Evolutionary conservation across 2,888 invertebrate species (phyloP), one percentile per base, ranked within the genome.

Genomic region (Zaprionus obscuricornis): DNA sequence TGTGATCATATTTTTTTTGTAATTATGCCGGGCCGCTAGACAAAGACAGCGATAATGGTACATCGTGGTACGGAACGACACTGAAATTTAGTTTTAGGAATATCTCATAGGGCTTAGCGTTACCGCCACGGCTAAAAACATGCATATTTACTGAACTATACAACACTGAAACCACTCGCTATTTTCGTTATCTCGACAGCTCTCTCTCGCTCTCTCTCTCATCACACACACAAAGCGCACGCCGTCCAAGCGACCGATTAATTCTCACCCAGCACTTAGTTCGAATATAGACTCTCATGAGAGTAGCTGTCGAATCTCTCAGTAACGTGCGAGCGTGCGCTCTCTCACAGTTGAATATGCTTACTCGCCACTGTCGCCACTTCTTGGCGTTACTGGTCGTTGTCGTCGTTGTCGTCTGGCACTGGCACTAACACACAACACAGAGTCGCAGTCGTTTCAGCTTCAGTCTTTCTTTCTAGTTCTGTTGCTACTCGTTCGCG

Each of bases 401-500:
- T 36, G 57, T 66, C 29, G 36, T 17, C 26, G 47, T 37, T 36
- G 59, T 67, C 42, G 50, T 57, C 42, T 68, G 16, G 17, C 22
- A 45, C 70, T 59, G 67, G 45, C 55, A 62, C 75, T 71, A 71
- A 71, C 55, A 67, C 54, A 73, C 70, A 70, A 71, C 64, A 72
- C 68, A 62, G 56, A 72, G 74, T 39, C 64, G 27, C 74, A 72
- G 74, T 73, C 77, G 66, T 72, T 76, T 78, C 71, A 79, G 77
- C 70, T 86, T 85, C 74, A 79, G 84, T 85, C 86, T 85, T 81
- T 83, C 85, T 87, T 86, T 84, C 79, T 86, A 86, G 87, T 87
- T 87, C 85, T 87, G 84, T 86, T 85, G 86, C 84, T 86, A 86
- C 87, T 87, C 87, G 87, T 87, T 87, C 85, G 87, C 86, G 82